These are phyloP conservation scores for Sorex maritimensis DNA, from an alignment of 2,797 vertebrate species.

Conservation along the genomic window DNA sequence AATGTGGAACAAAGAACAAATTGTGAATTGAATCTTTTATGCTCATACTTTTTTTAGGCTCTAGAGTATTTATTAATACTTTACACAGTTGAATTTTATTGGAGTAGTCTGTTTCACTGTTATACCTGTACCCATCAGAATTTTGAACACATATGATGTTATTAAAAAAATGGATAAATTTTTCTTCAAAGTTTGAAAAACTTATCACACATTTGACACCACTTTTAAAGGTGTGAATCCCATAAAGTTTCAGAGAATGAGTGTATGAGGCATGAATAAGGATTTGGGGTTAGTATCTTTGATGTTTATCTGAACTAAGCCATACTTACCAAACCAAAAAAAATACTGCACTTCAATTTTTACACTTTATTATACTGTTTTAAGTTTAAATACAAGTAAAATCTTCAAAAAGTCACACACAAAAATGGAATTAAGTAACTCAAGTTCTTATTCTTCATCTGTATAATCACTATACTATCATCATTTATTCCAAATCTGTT, in stretches of 20 bases:
- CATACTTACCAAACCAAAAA: slow-evolving; percentile 1
- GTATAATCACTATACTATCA: not conserved
- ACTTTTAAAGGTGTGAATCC: not conserved
- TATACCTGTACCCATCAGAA: not conserved
- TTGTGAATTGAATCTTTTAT: not conserved
- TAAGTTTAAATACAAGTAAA: slow-evolving; percentile 42
- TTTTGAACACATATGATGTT: not conserved
- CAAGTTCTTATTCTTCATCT: slow-evolving; percentile 3
- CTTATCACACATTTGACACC: not conserved
- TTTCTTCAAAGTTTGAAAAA: not conserved
- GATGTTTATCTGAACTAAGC: slow-evolving; percentile 43
- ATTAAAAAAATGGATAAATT: slow-evolving; percentile 30
- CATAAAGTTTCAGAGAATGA: not conserved
- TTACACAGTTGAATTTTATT: not conserved
- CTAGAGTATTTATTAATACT: slow-evolving; percentile 9
- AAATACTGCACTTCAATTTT: not conserved
- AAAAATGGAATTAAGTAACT: slow-evolving; percentile 14
- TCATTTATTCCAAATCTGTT: slow-evolving; percentile 12
- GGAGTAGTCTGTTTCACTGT: not conserved
- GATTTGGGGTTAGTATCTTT: not conserved
- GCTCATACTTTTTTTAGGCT: not conserved
- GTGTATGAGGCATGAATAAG: not conserved
- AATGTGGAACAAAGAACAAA: slow-evolving; percentile 13
- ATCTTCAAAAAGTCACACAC: slow-evolving; percentile 15
- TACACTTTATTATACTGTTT: slow-evolving; percentile 11